A percentile compares a stretch with the other conserved stretches of the same genome.
phyloP scores from a whole-genome alignment of 1,140 invertebrate species.

The Drosophila equinoxialis region DNA sequence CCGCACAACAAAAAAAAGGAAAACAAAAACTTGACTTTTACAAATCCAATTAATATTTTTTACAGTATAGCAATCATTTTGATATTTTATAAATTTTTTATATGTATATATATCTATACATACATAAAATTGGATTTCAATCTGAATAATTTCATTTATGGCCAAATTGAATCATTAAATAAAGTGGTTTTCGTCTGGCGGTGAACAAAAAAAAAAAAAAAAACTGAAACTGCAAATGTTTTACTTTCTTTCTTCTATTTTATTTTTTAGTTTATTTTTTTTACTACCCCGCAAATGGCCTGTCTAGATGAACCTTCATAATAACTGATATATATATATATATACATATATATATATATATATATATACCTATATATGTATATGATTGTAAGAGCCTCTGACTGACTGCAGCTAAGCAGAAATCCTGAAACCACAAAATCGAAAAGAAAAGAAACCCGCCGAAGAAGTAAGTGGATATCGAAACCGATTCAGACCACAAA shows the following conservation, averaged over 20 bases:
- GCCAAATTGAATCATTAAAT: slow-evolving; percentile 4
- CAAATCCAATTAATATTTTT: slow-evolving; percentile 4
- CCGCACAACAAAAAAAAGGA: too few relatives aligned
- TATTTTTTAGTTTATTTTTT: slow-evolving; percentile 34
- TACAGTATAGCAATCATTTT: neutral
- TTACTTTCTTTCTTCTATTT: slow-evolving; percentile 19
- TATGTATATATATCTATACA: neutral
- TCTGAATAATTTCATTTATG: slow-evolving; percentile 27
- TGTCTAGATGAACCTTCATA: slow-evolving; percentile 19
- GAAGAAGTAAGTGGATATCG: slow-evolving; percentile 12
- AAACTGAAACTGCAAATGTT: slow-evolving; percentile 21
- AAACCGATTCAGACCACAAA: slow-evolving; percentile 42
- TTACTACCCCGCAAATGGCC: slow-evolving; percentile 35
- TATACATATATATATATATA: neutral
- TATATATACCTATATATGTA: too few relatives aligned
- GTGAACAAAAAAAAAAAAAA: neutral
- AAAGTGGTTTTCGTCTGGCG: slow-evolving; percentile 17
- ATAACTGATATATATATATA: slow-evolving; percentile 4
- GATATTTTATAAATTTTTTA: neutral
- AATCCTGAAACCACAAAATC: slow-evolving; percentile 26
- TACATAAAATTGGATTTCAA: slow-evolving; percentile 20
- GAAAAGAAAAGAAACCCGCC: slow-evolving; percentile 16
- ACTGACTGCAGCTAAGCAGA: slow-evolving; percentile 27
- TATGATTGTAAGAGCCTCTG: slow-evolving; percentile 13
- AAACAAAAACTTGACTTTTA: neutral